phyloP scores from a whole-genome alignment of 1,140 invertebrate genomes.

The Grapholita molesta region DNA sequence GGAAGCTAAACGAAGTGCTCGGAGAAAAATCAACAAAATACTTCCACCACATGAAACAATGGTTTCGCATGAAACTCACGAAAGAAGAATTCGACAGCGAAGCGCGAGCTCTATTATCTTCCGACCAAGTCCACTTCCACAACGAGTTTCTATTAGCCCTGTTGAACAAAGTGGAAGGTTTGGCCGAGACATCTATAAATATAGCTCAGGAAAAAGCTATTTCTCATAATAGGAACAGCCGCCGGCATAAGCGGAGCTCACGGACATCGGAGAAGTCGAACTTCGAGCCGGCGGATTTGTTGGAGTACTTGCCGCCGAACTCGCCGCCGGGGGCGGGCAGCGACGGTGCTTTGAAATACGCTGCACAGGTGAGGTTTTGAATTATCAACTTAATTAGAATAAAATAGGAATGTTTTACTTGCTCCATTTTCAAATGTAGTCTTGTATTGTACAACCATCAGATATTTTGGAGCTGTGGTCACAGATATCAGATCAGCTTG shows the following conservation, averaged over 20 bases:
- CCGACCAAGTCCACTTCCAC: constrained; percentile 87
- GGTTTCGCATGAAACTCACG: constrained; percentile 86
- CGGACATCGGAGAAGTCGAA: constrained; percentile 81
- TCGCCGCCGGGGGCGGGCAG: constrained; percentile 65
- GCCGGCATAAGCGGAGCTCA: constrained; percentile 79
- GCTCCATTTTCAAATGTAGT: too few species aligned
- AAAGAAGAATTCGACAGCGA: constrained; percentile 90
- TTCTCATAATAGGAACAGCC: constrained; percentile 76
- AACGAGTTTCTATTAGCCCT: constrained; percentile 90
- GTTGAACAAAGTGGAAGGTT: constrained; percentile 85
- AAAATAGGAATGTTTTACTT: background rate
- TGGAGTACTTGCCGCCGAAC: constrained; percentile 75
- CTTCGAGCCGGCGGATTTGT: constrained; percentile 80
- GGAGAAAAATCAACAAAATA: constrained; percentile 84
- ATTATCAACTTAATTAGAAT: background rate
- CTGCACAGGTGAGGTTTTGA: constrained; percentile 48
- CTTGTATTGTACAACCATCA: too few species aligned
- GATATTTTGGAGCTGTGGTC: too few species aligned
- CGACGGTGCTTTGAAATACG: constrained; percentile 60
- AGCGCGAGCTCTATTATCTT: constrained; percentile 83
- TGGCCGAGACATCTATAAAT: constrained; percentile 79
- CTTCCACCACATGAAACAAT: constrained; percentile 84
- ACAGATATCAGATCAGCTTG: too few species aligned
- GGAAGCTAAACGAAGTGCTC: constrained; percentile 80
- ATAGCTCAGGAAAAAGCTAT: constrained; percentile 74